Percentiles rank a stretch among this genome's conserved stretches.
phyloP scores from a whole-genome alignment of 2,797 vertebrate species.

The Sebastiscus albofasciatus region DNA sequence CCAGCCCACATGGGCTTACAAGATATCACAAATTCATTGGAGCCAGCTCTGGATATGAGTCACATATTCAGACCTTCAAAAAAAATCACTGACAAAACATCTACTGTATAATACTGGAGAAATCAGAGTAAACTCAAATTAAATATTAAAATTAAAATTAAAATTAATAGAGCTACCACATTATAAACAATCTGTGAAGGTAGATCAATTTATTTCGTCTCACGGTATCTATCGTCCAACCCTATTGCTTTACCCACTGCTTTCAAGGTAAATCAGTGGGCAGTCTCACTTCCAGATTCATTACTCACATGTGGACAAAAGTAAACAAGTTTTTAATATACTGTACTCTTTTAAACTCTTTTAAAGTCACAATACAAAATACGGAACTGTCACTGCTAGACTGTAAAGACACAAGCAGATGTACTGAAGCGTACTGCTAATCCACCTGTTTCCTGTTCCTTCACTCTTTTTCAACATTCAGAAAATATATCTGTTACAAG shows the following conservation, averaged over 20 bases:
- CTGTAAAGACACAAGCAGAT: conserved; percentile 22
- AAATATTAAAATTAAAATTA: no score
- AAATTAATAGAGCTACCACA: not conserved
- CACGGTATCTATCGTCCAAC: not conserved
- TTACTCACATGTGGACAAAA: not conserved
- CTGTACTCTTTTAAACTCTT: conserved; percentile 1
- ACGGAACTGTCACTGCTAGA: not conserved
- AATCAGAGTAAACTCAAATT: not conserved
- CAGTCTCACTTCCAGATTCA: not conserved
- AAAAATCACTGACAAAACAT: not conserved
- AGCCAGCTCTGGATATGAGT: not conserved
- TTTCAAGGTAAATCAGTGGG: not conserved
- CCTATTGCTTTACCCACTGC: not conserved
- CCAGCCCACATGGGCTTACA: not conserved
- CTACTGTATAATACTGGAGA: not conserved
- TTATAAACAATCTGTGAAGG: not conserved
- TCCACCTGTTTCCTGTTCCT: conserved; percentile 72
- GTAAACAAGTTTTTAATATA: not conserved
- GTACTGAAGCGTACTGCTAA: not conserved
- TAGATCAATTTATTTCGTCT: not conserved
- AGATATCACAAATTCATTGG: not conserved
- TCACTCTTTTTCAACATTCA: conserved; percentile 16
- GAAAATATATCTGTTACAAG: not conserved
- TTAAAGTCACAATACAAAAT: not conserved
- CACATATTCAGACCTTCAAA: not conserved